Evolutionary conservation across 2,888 invertebrate species (phyloP), one percentile per base, ranked within the genome.

Genomic region (Pogonocherus hispidulus): DNA sequence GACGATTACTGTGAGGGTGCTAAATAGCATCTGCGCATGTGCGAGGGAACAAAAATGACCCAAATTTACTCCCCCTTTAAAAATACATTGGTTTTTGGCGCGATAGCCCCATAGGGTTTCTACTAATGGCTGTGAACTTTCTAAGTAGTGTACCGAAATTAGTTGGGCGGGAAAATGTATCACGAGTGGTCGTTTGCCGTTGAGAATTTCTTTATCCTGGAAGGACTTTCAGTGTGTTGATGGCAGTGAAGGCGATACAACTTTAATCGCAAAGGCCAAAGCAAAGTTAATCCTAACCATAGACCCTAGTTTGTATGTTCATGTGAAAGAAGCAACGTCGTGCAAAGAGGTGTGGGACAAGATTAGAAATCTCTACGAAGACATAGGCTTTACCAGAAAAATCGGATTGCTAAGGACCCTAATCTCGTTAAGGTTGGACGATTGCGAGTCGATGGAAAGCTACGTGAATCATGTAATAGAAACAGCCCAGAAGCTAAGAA

Each of bases 321-420:
- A 79, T 55, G 67, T 75, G 22, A 71, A 72, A 56, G 70, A 75
- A 6, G 66, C 71, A 6, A 62, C 18, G 44, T 67, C 70, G 11
- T 51, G 67, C 1, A 51, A 72, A 51, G 56, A 75, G 54, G 68
- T 71, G 23, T 91, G 91, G 91, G 69, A 46, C 77, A 67, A 66
- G 37, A 62, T 81, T 19, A 76, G 77, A 67, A 60, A 35, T 1
- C 37, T 81, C 46, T 81, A 70, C 65, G 78, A 76, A 60, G 79
- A 81, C 66, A 69, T 47, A 19, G 80, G 80, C 46, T 81, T 78
- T 56, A 66, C 78, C 14, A 57, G 81, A 62, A 77, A 73, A 66
- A 79, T 81, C 35, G 65, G 73, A 49, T 71, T 78, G 35, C 49
- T 73, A 19, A 64, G 78, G 5, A 56, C 66, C 4, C 57, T 81